Base-by-base conservation (phyloP, 2,797 vertebrate species). In the Gorsachius magnificus region DNA sequence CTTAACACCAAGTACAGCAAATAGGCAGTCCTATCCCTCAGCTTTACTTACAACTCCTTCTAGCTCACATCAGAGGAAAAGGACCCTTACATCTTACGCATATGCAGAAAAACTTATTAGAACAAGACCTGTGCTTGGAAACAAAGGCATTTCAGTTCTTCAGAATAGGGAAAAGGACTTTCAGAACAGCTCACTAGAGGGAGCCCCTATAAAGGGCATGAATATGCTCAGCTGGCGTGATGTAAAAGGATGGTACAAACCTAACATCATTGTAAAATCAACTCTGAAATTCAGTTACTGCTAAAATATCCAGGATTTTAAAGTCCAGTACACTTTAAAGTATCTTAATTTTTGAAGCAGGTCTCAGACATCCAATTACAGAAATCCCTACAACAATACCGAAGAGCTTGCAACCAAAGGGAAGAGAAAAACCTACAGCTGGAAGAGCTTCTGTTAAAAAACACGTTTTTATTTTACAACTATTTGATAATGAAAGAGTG, bases 171-270 rank as follows among this genome's bases (percentile, higher is more conserved):
- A 64, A 45, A 84, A 36, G 5, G 58, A 89, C 38, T 72, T 70
- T 69, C 51, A 76, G 25, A 95, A 77, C 10, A 77, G 53, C 48
- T 87, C 95, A 57, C 96, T 96, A 97, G 93, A 95, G 95, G 95
- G 96, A 95, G 92, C 81, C 56, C 83, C 56, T 48, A 60, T 33
- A 82, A 80, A 96, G 56, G 45, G 75, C 56, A 87, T 61, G 51
- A 82, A 70, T 4, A 18, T 6, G 11, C 19, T 80, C 8, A 0
- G 56, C 43, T 18, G 11, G 21, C 65, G 26, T 5, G 5, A 36
- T 10, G 8, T 5, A 38, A 46, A 63, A 85, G 45, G 35, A 64
- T 1, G 9, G 51, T 56, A 64, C 75, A 82, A 87, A 48, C 33
- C 7, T n/a, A 43, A 28, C 14, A 31, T 17, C 5, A 6, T 0